Base-by-base conservation (phyloP, 2,113 vertebrate species). In the Motacilla alba region DNA sequence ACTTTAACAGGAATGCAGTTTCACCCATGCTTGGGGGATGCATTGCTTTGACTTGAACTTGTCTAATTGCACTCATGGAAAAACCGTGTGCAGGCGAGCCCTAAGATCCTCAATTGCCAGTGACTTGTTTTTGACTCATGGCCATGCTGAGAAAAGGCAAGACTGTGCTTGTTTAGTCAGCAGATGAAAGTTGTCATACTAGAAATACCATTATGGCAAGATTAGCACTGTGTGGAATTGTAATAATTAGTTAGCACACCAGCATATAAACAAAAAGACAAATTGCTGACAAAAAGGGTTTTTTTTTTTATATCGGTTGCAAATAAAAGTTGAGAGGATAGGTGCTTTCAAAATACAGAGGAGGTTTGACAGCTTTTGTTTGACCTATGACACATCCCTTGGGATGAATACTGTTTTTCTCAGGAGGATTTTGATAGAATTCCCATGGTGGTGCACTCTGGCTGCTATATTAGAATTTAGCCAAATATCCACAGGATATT, bases 161-260 rank as follows among this genome's bases (percentile, higher is more conserved):
- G 96, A 67, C 73, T 55, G 6, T 49, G 78, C 94, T 88, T 83
- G 96, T 95, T 93, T 60, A 78, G 67, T 80, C 87, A 78, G 94
- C 73, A 93, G 87, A 91, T 91, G 63, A 95, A 94, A 95, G 95
- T 79, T 74, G 93, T 88, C 94, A 35, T 69, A 72, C 92, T 91
- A 94, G 96, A 97, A 97, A 95, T 94, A 94, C 95, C 94, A 88
- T 94, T 79, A 81, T 15, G 66, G 86, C 43, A 90, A 85, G 79
- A 92, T 46, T 94, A 84, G 50, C 56, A 52, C 76, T 41, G 81
- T 50, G 82, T 20, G 44, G 86, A 92, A 66, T 24, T 94, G 73
- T 43, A 89, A 89, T 90, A 81, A 95, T 97, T 93, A 92, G 83
- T 89, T 97, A 94, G 83, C 31, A 5, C 67, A 85, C 70, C 78